Conservation (phyloP, 2,113 vertebrate genomes). For the Melanerpes formicivorus region DNA sequence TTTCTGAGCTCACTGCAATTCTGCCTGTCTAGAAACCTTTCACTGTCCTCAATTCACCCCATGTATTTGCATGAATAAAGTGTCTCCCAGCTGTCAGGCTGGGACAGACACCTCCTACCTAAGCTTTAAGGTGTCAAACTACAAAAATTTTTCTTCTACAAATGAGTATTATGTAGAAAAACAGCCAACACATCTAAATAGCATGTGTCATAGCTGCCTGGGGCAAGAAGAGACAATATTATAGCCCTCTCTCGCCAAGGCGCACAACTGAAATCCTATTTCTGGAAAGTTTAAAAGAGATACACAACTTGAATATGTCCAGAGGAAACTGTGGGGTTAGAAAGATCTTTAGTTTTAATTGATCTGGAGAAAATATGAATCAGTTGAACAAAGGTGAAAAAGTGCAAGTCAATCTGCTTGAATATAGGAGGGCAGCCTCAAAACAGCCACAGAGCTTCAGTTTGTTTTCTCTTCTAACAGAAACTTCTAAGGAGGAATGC, state of each 20-base stretch:
- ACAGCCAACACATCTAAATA: not conserved
- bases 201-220: not conserved
- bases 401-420: not conserved
- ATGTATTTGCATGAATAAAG: not conserved
- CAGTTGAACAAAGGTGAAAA: not conserved
- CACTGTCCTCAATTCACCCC: slow-evolving; percentile 37
- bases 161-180: not conserved
- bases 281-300: not conserved
- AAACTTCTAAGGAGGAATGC: not conserved
- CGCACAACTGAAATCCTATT: not conserved
- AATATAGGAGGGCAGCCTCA: not conserved
- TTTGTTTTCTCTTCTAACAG: not conserved
- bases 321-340: not conserved
- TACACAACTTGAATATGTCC: not conserved
- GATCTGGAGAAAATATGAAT: not conserved
- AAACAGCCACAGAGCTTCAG: not conserved
- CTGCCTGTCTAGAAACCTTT: not conserved
- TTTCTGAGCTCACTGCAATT: not conserved
- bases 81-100: slow-evolving; percentile 52
- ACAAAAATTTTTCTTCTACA: slow-evolving; percentile 1
- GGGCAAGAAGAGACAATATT: not conserved
- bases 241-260: not conserved
- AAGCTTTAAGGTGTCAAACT: slow-evolving; percentile 38
- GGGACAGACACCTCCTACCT: slow-evolving; percentile 60
- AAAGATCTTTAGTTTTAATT: not conserved